Evolutionary conservation across 2,113 vertebrate genomes (phyloP).

Genomic region (Odocoileus virginianus): DNA sequence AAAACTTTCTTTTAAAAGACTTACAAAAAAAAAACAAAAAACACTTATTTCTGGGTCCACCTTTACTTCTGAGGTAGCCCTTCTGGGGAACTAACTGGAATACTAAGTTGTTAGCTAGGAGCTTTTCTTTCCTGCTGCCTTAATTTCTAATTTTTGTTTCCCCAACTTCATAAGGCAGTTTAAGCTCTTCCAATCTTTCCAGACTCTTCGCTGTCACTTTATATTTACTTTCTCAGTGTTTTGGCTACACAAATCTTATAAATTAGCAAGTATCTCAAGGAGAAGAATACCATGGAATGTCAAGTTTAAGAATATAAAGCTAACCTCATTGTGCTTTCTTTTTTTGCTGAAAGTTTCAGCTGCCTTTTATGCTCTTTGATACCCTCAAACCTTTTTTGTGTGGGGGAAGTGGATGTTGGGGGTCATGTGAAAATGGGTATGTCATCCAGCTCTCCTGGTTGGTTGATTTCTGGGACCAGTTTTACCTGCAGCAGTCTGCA

Average conservation of each 20-base stretch:
- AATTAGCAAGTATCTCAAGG: neutral
- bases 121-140: neutral
- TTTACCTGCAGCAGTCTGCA: neutral
- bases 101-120: neutral
- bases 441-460: neutral
- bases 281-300: neutral
- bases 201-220: neutral
- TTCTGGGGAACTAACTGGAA: neutral
- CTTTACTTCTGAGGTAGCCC: neutral
- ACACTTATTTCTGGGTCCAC: neutral
- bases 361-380: neutral
- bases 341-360: neutral
- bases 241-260: neutral
- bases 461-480: neutral
- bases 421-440: neutral
- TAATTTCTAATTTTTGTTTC: neutral
- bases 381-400: neutral
- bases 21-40: neutral
- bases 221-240: neutral
- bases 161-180: neutral
- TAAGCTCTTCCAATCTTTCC: neutral
- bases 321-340: neutral
- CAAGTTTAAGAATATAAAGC: neutral
- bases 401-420: neutral
- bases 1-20: neutral